phyloP scores from a whole-genome alignment of 2,113 vertebrate genomes.

The Brienomyrus longianalis region DNA sequence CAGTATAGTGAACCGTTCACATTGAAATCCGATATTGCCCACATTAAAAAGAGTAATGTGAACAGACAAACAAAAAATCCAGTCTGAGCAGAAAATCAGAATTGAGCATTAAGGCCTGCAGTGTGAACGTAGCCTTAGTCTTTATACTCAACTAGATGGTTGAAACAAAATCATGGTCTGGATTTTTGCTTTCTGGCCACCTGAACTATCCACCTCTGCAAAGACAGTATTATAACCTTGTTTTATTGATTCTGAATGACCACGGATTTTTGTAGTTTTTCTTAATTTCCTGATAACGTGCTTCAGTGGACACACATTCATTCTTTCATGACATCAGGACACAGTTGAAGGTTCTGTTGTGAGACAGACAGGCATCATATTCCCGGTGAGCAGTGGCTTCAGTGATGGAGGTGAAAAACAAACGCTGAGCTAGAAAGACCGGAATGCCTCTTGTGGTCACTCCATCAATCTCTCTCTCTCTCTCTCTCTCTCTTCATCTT shows the following conservation, averaged over 20 bases:
- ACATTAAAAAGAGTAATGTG: no score
- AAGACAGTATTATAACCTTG: neutral
- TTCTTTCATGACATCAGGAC: neutral
- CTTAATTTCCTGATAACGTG: neutral
- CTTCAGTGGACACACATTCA: neutral
- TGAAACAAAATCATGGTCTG: neutral
- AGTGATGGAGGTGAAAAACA: neutral
- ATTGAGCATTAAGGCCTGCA: no score
- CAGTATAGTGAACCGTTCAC: no score
- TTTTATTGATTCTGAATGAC: neutral
- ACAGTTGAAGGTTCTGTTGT: neutral
- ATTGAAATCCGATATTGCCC: no score
- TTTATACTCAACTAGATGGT: neutral
- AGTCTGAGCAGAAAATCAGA: no score
- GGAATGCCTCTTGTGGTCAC: conserved; percentile 39
- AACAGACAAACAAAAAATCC: no score
- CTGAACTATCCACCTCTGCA: neutral
- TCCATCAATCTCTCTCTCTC: conserved; percentile 40
- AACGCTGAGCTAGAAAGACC: conserved; percentile 17
- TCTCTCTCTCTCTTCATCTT: neutral
- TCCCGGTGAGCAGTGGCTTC: neutral
- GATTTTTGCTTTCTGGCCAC: neutral
- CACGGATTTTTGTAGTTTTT: neutral
- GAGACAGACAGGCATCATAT: neutral
- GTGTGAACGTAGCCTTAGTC: no score